Base-by-base conservation (phyloP, 2,797 vertebrate genomes). In the Gephyroberyx darwinii region DNA sequence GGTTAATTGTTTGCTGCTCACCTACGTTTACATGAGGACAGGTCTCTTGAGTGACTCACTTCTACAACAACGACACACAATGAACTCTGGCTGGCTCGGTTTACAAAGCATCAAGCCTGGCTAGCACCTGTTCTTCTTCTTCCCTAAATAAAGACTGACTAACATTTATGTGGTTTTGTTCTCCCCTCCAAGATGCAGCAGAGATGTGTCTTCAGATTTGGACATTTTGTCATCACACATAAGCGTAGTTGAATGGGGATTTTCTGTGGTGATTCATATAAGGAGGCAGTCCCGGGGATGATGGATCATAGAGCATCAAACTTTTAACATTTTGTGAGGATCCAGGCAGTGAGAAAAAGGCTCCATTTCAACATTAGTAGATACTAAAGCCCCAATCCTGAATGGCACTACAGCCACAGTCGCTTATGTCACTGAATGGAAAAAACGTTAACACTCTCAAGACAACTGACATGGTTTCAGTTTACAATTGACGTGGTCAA, bases 51-150 rank as follows among this genome's bases (percentile, higher is more conserved):
- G 26, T 64, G 33, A 22, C 67, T 83, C 61, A 39, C 17, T 37
- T 62, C 63, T 76, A 53, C 54, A 83, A 73, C 78, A 61, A 20
- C 70, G 73, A 85, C 66, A 33, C 67, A 84, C 79, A 82, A 39
- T 77, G 69, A 86, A 63, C 55, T 82, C 65, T 62, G 33, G 56
- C 45, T 45, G 64, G 63, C 74, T 85, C 78, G 53, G 83, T 83
- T 93, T 89, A 83, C 75, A 47, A 78, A 75, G 73, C 82, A 77
- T 56, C 51, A 68, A 64, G 52, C 65, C 55, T 54, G 66, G 69
- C 13, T 7, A 73, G 77, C 90, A 93, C 85, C 90, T 91, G 90
- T 86, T 81, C 69, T 73, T 74, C 33, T 47, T 87, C 84, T 54
- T 26, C 45, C 48, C 67, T 73, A 81, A 85, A 86, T 84, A 85